Evolutionary conservation across 2,797 vertebrate genomes (phyloP), one percentile per base, ranked within the genome.

Genomic region (Chiroxiphia lanceolata): DNA sequence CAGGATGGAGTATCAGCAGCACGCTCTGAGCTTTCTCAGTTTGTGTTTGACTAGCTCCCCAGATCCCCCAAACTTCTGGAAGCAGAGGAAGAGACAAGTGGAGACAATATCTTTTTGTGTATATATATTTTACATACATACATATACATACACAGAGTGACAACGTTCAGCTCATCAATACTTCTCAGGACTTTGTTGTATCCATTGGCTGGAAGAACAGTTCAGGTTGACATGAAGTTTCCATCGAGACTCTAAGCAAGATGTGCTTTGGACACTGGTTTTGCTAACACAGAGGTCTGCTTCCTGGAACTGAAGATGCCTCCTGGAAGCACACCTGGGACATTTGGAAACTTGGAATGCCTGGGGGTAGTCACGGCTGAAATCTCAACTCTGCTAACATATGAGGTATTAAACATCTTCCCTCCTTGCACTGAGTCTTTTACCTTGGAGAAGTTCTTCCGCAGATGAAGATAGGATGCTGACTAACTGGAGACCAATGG

Each of bases 321-420:
- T 94, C 71, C 83, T 96, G 96, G 93, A 94, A 93, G 91, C 68
- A 94, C 61, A 95, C 75, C 86, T 95, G 86, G 94, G 93, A 96
- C 83, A 87, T 94, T 48, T 95, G 95, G 95, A 96, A 96, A 95
- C 64, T 96, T 95, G 83, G 91, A 93, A 80, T 95, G 88, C 45
- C 57, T 80, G 47, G 56, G 31, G 53, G 29, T 36, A 95, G 75
- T 89, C 0, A 0, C 71, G 83, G 78, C 83, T 89, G 83, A 95
- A 95, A 81, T 85, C 71, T 80, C 75, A 75, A 29, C 75, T 91
- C 76, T 6, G 15, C 83, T 85, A 57, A 56, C 9, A 2, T 67
- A 29, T 27, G 47, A 82, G 50, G 27, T 63, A 77, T 87, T 72
- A 69, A 87, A 59, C 84, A 50, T 56, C 78, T 95, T 83, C 50